Conservation (phyloP, 2,797 vertebrate species). For the Adrianichthys oophorus region DNA sequence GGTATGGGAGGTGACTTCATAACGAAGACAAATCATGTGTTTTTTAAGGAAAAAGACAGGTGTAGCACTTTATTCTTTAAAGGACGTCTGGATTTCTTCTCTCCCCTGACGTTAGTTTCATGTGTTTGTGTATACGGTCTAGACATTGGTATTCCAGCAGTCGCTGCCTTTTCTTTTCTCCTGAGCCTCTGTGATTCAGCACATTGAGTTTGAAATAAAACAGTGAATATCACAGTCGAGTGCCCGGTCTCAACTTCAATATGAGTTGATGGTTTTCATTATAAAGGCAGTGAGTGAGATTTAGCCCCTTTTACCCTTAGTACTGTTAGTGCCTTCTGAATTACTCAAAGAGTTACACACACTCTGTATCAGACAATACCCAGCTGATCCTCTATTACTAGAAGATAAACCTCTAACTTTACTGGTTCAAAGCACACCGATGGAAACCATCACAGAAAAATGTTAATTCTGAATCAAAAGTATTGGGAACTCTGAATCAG, state of each 20-base stretch:
- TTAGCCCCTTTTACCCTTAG: too few species aligned
- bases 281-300: too few species aligned
- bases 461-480: too few species aligned
- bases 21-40: constrained; percentile 4
- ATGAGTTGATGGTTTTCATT: not conserved
- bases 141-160: not conserved
- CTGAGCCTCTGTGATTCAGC: not conserved
- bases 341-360: too few species aligned
- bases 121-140: not conserved
- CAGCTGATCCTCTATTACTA: too few species aligned
- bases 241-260: not conserved
- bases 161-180: not conserved
- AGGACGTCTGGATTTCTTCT: not conserved
- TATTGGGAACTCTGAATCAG: too few species aligned
- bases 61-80: constrained; percentile 5
- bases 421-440: too few species aligned
- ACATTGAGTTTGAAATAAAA: not conserved
- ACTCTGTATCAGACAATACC: too few species aligned
- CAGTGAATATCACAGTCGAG: not conserved
- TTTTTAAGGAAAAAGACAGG: constrained; percentile 14
- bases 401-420: too few species aligned
- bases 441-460: too few species aligned
- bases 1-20: constrained; percentile 10
- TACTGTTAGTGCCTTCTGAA: too few species aligned
- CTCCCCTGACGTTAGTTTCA: not conserved